These are phyloP conservation scores for Chlorodrepanis virens DNA, from an alignment of 2,113 vertebrate genomes.

Conservation along the genomic window DNA sequence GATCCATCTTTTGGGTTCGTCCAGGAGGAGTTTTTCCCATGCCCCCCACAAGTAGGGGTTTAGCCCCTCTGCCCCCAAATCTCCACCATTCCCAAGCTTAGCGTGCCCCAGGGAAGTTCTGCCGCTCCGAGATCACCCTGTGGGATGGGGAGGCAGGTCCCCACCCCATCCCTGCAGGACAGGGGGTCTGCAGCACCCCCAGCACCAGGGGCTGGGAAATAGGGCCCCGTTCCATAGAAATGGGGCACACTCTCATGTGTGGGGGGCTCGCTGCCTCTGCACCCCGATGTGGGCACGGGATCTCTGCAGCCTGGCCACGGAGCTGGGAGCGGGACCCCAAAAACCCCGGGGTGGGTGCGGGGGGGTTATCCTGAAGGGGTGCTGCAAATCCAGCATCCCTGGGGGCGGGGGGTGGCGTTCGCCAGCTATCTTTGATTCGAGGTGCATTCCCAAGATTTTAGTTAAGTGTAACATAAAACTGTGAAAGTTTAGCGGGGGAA, in stretches of 20 bases:
- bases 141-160: background rate
- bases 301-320: rapidly evolving
- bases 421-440: conserved; percentile 29
- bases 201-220: rapidly evolving
- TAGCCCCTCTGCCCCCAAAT: background rate
- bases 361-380: no score
- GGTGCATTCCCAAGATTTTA: conserved; percentile 62
- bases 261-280: rapidly evolving
- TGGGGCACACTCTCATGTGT: rapidly evolving
- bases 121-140: rapidly evolving
- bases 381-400: background rate
- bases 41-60: background rate
- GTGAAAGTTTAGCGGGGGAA: conserved; percentile 72
- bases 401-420: rapidly evolving
- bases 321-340: background rate
- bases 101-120: rapidly evolving
- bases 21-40: background rate
- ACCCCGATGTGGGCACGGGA: rapidly evolving
- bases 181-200: background rate
- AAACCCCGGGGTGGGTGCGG: rapidly evolving
- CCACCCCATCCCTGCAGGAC: background rate
- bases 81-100: background rate
- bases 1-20: background rate
- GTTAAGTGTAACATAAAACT: conserved; percentile 62
- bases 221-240: background rate